Evolutionary conservation across 2,797 vertebrate species (phyloP), one percentile per base, ranked within the genome.

Genomic region (Calcarius lapponicus): DNA sequence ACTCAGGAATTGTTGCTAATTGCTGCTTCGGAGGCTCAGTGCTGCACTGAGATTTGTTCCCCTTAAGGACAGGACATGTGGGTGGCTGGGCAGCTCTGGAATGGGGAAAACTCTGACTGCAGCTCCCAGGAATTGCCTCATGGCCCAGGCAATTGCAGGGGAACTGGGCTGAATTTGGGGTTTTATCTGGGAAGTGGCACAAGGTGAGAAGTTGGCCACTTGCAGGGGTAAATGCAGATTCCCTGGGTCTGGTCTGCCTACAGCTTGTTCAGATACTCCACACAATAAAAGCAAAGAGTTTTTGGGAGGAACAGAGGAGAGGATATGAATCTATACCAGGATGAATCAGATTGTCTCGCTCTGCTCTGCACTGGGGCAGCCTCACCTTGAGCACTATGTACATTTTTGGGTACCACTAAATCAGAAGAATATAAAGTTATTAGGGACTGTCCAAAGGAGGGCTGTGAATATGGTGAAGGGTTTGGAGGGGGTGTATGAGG

Each of bases 51-150:
- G 43, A 42, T 7, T 29, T 20, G 10, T 2, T 4, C 4, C 16
- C 32, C 32, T 79, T 31, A 31, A 62, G 60, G 29, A 53, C 0
- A 0, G 17, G 45, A 11, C 2, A 14, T 1, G 2, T 29, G 28
- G 4, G 6, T 16, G 42, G 13, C 34, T 62, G 40, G 19, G 29
- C 14, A 66, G 62, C n/a, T 79, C 62, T 73, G 43, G 73, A 66
- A 60, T 10, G 22, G 32, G 62, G 20, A 34, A 84, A 10, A 40
- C 4, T 6, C 9, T 12, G 73, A 29, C 11, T 45, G 2, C 36
- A 75, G 38, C 3, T 9, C 36, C 16, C 3, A 4, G 71, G 17
- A 88, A 86, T 2, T 42, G 36, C 36, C 40, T 64, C 6, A 0
- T 17, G 36, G 38, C 7, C 4, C 17, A 57, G 47, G 16, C 7